Percentiles rank a stretch among this genome's conserved stretches.
phyloP scores from a whole-genome alignment of 2,797 vertebrate species.

The Schizothorax lantsangensis region DNA sequence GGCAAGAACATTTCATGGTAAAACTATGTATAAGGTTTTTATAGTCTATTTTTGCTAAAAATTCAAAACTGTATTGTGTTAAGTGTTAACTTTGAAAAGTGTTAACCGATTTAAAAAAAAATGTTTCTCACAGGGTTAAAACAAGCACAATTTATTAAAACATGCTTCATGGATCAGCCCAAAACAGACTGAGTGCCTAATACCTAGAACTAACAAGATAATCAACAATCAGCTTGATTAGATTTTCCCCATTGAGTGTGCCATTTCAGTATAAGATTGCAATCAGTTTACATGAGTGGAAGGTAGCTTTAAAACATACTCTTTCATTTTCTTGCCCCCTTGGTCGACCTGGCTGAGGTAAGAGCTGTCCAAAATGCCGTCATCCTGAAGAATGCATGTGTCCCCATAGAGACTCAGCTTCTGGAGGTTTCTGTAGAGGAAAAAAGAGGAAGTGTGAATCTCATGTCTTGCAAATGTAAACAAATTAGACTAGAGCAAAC shows the following conservation, averaged over 20 bases:
- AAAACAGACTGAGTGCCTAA: neutral
- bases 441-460: neutral
- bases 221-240: neutral
- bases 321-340: conserved; percentile 94
- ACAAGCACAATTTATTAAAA: neutral
- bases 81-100: neutral
- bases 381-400: conserved; percentile 92
- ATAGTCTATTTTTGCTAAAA: neutral
- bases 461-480: neutral
- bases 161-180: neutral
- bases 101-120: neutral
- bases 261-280: neutral
- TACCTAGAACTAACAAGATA: neutral
- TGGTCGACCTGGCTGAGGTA: conserved; percentile 92
- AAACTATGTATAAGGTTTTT: neutral
- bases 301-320: conserved; percentile 82
- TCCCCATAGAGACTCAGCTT: conserved; percentile 95
- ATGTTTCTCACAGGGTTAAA: no score
- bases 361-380: conserved; percentile 88
- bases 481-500: neutral
- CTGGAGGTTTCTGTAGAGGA: conserved; percentile 87
- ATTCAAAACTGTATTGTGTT: neutral
- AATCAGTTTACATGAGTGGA: neutral
- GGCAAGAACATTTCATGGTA: neutral
- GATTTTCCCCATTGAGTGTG: neutral